Evolutionary conservation across 92 coral and sea anemone species (phyloP), one percentile per base, ranked within the genome.

Genomic region (Porites rus): DNA sequence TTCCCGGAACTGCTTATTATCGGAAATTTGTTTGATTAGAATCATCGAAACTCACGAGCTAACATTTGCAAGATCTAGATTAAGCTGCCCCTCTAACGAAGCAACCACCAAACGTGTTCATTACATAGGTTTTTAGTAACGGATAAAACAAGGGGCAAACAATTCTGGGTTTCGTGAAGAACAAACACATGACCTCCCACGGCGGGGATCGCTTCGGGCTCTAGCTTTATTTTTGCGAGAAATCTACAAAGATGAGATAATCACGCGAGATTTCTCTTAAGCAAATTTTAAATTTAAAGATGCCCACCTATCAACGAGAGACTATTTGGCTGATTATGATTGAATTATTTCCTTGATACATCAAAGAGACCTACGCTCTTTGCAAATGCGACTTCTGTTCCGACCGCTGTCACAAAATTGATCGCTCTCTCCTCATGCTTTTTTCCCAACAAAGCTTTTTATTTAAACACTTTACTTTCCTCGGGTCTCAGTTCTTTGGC

Each of bases 131-230:
- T 72, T 83, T 24, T 61, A 38, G 46, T 4, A 74, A 83, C 86
- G 86, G 87, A 83, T 73, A 79, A 83, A 83, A 83, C 28, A 83
- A 53, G 86, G 18, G 25, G 28, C 28, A 83, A 51, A 65, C 70
- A 83, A 61, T 52, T 46, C 64, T 14, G 8, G 25, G 63, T 22
- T n/a, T 65, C 65, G 59, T 64, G 13, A 56, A 7, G 64, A 74
- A 43, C 60, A 83, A 60, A 80, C 68, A n/a, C 69, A 73, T 43
- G 63, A 83, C 87, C 87, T 83, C 87, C 87, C 87, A 83, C 80
- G 80, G 80, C 10, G 87, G 5, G 74, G 61, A 83, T 74, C 65
- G 87, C 87, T 83, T 83, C 80, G 73, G 80, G 87, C 73, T 74
- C 70, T 46, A 63, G 74, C 21, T 54, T 83, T 74, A 56, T 58